phyloP scores from a whole-genome alignment of 2,888 invertebrate genomes.

The Synanthedon formicaeformis region DNA sequence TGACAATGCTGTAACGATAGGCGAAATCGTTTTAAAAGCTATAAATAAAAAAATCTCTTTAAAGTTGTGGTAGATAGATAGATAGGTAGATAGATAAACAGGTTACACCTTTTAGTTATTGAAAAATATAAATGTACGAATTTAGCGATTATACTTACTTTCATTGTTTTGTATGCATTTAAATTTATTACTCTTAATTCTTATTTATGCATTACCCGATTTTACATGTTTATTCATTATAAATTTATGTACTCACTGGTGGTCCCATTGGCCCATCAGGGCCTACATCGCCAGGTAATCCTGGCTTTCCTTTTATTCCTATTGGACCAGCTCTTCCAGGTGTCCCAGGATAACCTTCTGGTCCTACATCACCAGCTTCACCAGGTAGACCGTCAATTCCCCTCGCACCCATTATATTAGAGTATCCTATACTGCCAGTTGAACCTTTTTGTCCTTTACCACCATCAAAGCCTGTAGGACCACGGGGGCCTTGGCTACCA shows the following conservation, averaged over 20 bases:
- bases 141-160: too few species aligned
- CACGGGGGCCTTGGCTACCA: slow-evolving; percentile 61
- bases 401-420: slow-evolving; percentile 50
- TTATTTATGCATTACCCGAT: too few species aligned
- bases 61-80: too few species aligned
- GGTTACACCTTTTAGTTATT: too few species aligned
- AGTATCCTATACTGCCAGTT: slow-evolving; percentile 58
- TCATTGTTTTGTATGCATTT: too few species aligned
- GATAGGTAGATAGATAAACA: too few species aligned
- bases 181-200: too few species aligned
- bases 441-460: slow-evolving; percentile 63
- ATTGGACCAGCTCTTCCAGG: slow-evolving; percentile 58
- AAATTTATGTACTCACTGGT: slow-evolving; percentile 43
- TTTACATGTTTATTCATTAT: too few species aligned
- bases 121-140: too few species aligned
- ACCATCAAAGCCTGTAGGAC: slow-evolving; percentile 76
- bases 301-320: slow-evolving; percentile 52
- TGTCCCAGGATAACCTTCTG: slow-evolving; percentile 69
- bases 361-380: slow-evolving; percentile 68
- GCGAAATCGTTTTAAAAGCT: too few species aligned
- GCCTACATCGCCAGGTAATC: slow-evolving; percentile 70
- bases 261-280: slow-evolving; percentile 68
- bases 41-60: too few species aligned
- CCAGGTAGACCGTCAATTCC: slow-evolving; percentile 57
- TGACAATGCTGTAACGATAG: too few species aligned